Conservation (phyloP, 2,888 invertebrate genomes). For the Allophyes oxyacanthae region DNA sequence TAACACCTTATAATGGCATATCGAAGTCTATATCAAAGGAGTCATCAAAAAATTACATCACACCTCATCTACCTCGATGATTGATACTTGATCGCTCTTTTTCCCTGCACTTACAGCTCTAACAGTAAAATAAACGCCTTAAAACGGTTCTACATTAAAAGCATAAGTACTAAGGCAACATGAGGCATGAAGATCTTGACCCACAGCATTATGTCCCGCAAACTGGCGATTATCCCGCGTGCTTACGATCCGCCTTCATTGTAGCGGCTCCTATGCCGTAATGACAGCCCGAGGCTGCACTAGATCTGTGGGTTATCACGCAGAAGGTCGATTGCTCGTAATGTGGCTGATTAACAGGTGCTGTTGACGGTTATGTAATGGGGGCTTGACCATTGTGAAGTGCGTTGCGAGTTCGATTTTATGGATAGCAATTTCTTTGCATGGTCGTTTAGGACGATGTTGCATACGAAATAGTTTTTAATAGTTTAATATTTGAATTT, state of each 20-base stretch:
- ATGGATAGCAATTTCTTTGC: neutral
- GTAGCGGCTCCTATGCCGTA: constrained; percentile 54
- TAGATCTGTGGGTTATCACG: constrained; percentile 64
- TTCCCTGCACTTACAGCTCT: constrained; percentile 13
- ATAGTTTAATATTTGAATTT: too few species aligned
- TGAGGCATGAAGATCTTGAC: constrained; percentile 58
- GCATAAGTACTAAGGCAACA: constrained; percentile 48
- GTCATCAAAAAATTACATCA: constrained; percentile 9
- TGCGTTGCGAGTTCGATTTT: neutral
- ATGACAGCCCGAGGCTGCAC: constrained; percentile 53
- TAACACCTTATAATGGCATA: constrained; percentile 23
- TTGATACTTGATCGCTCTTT: constrained; percentile 30
- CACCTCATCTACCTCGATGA: constrained; percentile 9
- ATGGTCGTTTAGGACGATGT: neutral
- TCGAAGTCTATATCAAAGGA: constrained; percentile 1
- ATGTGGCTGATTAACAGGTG: constrained; percentile 72
- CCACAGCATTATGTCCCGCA: constrained; percentile 57
- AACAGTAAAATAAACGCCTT: constrained; percentile 43
- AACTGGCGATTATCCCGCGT: constrained; percentile 52
- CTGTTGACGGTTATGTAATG: constrained; percentile 44
- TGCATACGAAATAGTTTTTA: neutral
- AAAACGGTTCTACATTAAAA: constrained; percentile 43
- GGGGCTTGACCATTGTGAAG: constrained; percentile 26
- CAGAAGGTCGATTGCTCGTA: constrained; percentile 74
- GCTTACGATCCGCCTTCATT: constrained; percentile 50